phyloP scores from a whole-genome alignment of 2,888 invertebrate genomes.

The Chorisops tibialis region DNA sequence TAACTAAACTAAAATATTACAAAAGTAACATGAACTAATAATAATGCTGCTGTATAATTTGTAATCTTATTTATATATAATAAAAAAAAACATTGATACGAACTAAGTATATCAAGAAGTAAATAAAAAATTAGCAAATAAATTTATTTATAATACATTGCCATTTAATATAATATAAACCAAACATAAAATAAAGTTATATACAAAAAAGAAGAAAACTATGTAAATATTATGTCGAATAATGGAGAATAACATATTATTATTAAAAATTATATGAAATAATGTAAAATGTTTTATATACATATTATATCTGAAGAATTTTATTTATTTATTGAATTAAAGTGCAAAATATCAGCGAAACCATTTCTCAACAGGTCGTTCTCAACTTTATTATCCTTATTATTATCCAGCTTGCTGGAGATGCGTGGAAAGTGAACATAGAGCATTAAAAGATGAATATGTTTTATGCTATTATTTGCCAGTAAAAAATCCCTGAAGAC shows the following conservation, averaged over 20 bases:
- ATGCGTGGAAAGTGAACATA: too few species aligned
- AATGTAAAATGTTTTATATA: not conserved
- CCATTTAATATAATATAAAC: slow-evolving; percentile 21
- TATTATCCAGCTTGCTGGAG: too few species aligned
- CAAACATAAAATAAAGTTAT: slow-evolving; percentile 16
- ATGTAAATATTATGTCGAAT: slow-evolving; percentile 20
- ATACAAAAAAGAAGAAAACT: slow-evolving; percentile 19
- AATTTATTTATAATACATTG: slow-evolving; percentile 25
- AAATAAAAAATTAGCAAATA: slow-evolving; percentile 17
- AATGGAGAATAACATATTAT: not conserved
- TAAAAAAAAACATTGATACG: not conserved
- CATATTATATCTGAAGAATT: too few species aligned
- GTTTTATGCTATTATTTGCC: too few species aligned
- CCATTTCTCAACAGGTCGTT: too few species aligned
- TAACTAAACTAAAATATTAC: slow-evolving; percentile 3
- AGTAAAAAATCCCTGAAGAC: too few species aligned
- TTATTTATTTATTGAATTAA: too few species aligned
- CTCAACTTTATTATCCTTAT: too few species aligned
- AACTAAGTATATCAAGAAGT: slow-evolving; percentile 12
- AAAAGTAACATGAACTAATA: not conserved
- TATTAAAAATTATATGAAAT: slow-evolving; percentile 17
- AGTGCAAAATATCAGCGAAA: too few species aligned
- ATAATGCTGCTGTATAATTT: slow-evolving; percentile 20
- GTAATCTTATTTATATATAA: slow-evolving; percentile 17
- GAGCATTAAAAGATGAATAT: too few species aligned